phyloP scores from a whole-genome alignment of 2,113 vertebrate species.

The Theristicus caerulescens region DNA sequence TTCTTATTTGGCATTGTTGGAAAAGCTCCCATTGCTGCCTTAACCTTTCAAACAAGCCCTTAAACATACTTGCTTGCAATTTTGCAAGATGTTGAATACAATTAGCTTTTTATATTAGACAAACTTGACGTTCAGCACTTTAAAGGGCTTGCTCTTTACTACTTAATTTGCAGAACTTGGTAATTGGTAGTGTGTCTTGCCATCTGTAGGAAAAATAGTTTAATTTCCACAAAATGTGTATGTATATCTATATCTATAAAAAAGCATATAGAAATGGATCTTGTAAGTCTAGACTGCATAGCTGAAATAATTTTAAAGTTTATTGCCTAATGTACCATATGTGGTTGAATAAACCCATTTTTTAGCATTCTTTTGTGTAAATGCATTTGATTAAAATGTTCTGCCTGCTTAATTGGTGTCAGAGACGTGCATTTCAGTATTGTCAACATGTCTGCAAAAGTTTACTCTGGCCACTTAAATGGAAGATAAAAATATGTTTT shows the following conservation, averaged over 20 bases:
- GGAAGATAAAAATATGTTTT: not conserved
- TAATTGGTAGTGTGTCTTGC: not conserved
- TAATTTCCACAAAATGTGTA: not conserved
- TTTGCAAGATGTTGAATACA: not conserved
- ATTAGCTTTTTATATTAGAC: not conserved
- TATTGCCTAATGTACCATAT: not conserved
- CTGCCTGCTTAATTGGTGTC: not conserved
- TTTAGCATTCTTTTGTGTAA: slow-evolving; percentile 16
- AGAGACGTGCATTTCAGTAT: not conserved
- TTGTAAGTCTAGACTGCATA: not conserved
- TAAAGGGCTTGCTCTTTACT: slow-evolving; percentile 18
- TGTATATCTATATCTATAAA: not conserved
- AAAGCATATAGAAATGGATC: not conserved
- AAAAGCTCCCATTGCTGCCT: not conserved
- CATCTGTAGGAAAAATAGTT: slow-evolving; percentile 14
- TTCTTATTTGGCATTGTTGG: not conserved
- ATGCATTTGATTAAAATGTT: not conserved
- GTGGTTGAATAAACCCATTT: not conserved
- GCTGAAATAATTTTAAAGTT: not conserved
- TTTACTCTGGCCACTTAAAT: not conserved
- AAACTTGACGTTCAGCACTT: not conserved
- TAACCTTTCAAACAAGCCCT: not conserved
- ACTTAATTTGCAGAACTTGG: not conserved
- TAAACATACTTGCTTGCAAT: not conserved
- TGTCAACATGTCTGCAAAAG: not conserved